Base-by-base conservation (phyloP, 2,113 vertebrate species). In the Bubo blakistoni region DNA sequence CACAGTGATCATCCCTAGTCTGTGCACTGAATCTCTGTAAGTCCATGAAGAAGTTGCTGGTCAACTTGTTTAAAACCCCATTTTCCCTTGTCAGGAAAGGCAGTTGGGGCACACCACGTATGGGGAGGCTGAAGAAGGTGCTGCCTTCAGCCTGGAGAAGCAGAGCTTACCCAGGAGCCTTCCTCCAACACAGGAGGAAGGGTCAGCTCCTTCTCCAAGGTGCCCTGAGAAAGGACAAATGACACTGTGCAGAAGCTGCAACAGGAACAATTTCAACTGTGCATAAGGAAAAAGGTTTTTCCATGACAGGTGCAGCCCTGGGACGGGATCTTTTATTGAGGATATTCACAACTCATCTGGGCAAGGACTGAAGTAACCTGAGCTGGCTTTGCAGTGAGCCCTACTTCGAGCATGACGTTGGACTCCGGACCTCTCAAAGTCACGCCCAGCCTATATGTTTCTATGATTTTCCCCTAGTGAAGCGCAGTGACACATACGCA, bases 51-150 rank as follows among this genome's bases (percentile, higher is more conserved):
- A n/a, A 62, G 24, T 2, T 74, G 30, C 40, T 77, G 40, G 19
- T 82, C 16, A 59, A 17, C 40, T 73, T 63, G 49, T 24, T 76
- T 34, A 76, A 80, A 71, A 22, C 0, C 15, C 11, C 9, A 1
- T 36, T 80, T 88, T 83, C 12, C n/a, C n/a, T 55, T 59, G 13
- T 21, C 34, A 46, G 47, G 32, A 47, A 63, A 81, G 63, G 9
- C 3, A 9, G 44, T 3, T 52, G 25, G 58, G 38, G 19, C n/a
- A 52, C 27, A 13, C 6, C 9, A 49, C 2, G 0, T 11, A 1
- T 10, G 32, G 26, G n/a, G 57, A 86, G 30, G 63, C 71, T 91
- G 57, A 38, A 59, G 79, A 58, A 80, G 62, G 13, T 24, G 46
- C 8, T 63, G 29, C 21, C 26, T 42, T 24, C 83, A 59, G 44